phyloP scores from a whole-genome alignment of 2,113 vertebrate species.

The Dromiciops gliroides region DNA sequence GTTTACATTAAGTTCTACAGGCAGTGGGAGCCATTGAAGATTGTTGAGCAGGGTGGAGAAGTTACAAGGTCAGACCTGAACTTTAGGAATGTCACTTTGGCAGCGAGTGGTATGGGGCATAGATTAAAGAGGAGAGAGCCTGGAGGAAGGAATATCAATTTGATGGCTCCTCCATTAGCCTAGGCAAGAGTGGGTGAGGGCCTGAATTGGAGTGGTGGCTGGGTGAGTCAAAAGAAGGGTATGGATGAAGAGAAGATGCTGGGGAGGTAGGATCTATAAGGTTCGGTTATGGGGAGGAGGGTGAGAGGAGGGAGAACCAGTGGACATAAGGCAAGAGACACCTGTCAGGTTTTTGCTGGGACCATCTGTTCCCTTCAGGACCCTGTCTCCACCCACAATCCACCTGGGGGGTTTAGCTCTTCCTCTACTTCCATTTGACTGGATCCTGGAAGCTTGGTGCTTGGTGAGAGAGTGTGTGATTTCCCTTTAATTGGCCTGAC shows the following conservation, averaged over 20 bases:
- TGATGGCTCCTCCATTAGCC: neutral
- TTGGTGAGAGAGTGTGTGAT: slow-evolving; percentile 52
- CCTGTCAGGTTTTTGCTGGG: neutral
- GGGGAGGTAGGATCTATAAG: neutral
- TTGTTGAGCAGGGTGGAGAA: neutral
- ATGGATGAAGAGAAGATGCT: neutral
- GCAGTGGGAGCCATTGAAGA: neutral
- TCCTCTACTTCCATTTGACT: slow-evolving; percentile 58
- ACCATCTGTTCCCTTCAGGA: neutral
- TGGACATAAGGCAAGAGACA: neutral
- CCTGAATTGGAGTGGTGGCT: neutral
- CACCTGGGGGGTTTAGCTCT: slow-evolving; percentile 8
- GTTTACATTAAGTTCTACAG: neutral
- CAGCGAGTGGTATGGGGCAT: neutral
- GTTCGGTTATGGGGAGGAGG: neutral
- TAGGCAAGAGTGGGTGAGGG: neutral
- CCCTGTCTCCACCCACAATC: neutral
- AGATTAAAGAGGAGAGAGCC: neutral
- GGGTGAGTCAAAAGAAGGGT: neutral
- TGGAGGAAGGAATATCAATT: neutral
- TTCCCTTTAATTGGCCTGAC: slow-evolving; percentile 83
- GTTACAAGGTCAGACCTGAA: neutral
- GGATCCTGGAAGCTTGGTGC: slow-evolving; percentile 53
- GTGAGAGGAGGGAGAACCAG: neutral
- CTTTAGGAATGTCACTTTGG: neutral